A percentile compares a stretch with the other conserved stretches of the same genome.
Conservation (phyloP, 2,113 vertebrate genomes). For the Lathamus discolor region DNA sequence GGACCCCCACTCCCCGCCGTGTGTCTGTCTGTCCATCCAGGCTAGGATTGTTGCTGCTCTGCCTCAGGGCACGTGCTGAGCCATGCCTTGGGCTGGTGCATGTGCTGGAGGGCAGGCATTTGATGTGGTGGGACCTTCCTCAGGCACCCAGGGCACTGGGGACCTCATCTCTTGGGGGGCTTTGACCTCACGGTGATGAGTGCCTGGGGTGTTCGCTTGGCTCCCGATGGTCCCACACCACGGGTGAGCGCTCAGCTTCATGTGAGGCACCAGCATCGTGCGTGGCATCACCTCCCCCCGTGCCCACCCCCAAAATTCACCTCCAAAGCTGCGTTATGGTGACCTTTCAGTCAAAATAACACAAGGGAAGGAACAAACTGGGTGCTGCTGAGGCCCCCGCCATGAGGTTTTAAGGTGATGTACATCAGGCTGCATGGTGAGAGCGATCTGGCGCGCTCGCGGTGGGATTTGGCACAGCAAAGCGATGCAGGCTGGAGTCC, state of each 20-base stretch:
- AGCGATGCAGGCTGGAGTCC: neutral
- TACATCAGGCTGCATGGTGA: constrained; percentile 6
- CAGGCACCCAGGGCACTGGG: neutral
- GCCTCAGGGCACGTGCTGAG: neutral
- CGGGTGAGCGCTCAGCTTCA: neutral
- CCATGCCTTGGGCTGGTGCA: fast-evolving
- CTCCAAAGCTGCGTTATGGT: constrained; percentile 1
- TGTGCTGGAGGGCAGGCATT: neutral
- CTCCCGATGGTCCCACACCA: neutral
- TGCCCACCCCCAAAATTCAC: constrained; percentile 6
- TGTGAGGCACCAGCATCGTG: fast-evolving
- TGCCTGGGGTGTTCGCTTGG: neutral
- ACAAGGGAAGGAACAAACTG: constrained; percentile 42
- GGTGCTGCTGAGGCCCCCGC: constrained; percentile 52
- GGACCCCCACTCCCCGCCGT: neutral
- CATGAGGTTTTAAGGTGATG: constrained; percentile 40
- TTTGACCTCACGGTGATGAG: fast-evolving
- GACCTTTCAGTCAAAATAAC: constrained; percentile 47
- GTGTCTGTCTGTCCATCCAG: neutral
- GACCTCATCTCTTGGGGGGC: neutral
- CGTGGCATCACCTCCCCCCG: neutral
- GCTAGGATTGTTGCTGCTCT: neutral
- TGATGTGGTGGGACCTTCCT: neutral
- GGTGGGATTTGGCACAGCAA: constrained; percentile 25
- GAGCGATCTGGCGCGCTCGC: neutral